Conservation (phyloP, 1,140 invertebrate species). For the Goniozus legneri region DNA sequence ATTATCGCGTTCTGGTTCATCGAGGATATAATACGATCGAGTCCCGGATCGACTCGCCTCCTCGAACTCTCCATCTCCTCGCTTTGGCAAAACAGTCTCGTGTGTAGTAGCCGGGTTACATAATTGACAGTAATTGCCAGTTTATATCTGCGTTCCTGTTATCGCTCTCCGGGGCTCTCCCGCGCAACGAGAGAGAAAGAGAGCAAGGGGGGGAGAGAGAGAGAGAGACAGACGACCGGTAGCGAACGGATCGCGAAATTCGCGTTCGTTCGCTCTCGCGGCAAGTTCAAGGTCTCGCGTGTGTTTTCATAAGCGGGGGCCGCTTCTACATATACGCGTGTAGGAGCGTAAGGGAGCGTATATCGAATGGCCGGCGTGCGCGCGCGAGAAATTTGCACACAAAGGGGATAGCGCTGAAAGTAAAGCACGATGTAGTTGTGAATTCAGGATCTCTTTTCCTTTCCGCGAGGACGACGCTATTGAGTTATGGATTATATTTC, state of each 20-base stretch:
- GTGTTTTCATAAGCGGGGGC: neutral
- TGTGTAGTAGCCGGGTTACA: too few species aligned
- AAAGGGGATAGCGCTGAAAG: constrained; percentile 20
- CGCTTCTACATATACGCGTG: too few species aligned
- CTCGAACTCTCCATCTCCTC: too few species aligned
- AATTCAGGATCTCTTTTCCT: too few species aligned
- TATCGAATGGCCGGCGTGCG: neutral
- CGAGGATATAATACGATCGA: constrained; percentile 27
- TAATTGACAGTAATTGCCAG: too few species aligned
- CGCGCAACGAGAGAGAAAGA: neutral
- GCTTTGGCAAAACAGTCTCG: too few species aligned
- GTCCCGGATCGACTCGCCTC: too few species aligned
- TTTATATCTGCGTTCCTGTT: too few species aligned
- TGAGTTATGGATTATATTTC: too few species aligned
- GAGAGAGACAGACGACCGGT: neutral
- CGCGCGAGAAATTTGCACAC: constrained; percentile 27
- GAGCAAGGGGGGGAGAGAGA: constrained; percentile 3
- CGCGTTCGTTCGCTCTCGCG: neutral
- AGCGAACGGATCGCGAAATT: neutral
- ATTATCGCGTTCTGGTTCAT: constrained; percentile 42
- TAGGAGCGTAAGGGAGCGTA: too few species aligned
- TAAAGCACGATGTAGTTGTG: constrained; percentile 10
- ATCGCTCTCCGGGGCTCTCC: too few species aligned
- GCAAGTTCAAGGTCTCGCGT: neutral
- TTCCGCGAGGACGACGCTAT: constrained; percentile 16